Percentiles rank a stretch among this genome's conserved stretches.
phyloP scores from a whole-genome alignment of 2,797 vertebrate genomes.

The Parambassis ranga region DNA sequence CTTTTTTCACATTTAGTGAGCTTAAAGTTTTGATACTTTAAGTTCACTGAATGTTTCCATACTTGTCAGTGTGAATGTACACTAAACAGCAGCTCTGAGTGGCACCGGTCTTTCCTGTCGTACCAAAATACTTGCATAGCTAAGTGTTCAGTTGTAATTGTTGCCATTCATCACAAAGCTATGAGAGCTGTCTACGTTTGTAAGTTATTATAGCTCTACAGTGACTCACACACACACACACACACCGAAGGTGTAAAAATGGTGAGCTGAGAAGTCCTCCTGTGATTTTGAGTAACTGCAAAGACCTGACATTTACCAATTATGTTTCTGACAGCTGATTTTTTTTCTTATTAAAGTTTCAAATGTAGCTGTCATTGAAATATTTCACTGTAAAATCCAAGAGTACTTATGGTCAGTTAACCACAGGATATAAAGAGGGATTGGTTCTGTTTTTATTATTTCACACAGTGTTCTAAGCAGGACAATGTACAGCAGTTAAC shows the following conservation, averaged over 20 bases:
- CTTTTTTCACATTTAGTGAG: no score
- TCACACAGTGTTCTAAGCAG: not conserved
- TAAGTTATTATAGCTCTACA: no score
- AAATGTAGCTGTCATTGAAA: conserved; percentile 17
- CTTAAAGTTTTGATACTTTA: no score
- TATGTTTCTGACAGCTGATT: conserved; percentile 28
- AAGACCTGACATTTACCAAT: conserved; percentile 34
- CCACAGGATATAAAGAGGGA: not conserved
- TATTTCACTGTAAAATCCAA: conserved; percentile 19
- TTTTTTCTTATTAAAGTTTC: conserved; percentile 21
- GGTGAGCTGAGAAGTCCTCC: not conserved
- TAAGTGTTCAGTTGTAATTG: no score
- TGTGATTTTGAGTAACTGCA: conserved; percentile 12
- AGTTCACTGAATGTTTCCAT: no score
- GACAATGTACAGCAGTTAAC: conserved; percentile 5
- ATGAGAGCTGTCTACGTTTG: no score
- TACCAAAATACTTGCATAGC: no score
- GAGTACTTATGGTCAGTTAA: conserved; percentile 11
- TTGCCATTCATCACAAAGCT: no score
- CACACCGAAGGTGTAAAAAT: not conserved
- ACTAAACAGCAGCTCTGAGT: no score
- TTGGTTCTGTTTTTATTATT: conserved; percentile 23
- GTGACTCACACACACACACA: no score
- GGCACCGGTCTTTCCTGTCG: no score
- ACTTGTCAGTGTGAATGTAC: no score